Evolutionary conservation across 2,888 invertebrate species (phyloP).

Genomic region (Anthrax anthrax): DNA sequence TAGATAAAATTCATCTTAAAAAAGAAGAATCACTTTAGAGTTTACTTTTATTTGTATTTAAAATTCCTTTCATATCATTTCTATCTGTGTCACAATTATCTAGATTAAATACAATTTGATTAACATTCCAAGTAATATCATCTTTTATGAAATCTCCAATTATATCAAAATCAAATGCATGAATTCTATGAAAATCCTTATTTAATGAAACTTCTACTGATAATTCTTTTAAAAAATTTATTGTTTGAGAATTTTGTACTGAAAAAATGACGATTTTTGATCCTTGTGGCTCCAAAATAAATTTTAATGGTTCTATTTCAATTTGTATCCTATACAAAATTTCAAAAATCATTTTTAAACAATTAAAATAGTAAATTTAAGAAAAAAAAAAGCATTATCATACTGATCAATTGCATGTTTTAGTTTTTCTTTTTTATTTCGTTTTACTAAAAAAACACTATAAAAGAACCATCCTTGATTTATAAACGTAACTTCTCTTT

Average conservation of each 20-base stretch:
- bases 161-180: neutral
- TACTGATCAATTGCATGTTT: too few relatives aligned
- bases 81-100: neutral
- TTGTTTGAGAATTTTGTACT: neutral
- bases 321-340: neutral
- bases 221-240: slow-evolving; percentile 3
- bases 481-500: slow-evolving; percentile 15
- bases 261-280: neutral
- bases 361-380: too few relatives aligned
- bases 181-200: neutral
- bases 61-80: neutral
- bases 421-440: slow-evolving; percentile 8
- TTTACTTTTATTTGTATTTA: neutral
- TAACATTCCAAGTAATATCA: slow-evolving; percentile 3
- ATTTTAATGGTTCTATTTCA: neutral
- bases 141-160: slow-evolving; percentile 1
- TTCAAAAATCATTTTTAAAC: neutral
- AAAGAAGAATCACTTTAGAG: neutral
- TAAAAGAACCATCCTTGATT: slow-evolving; percentile 23
- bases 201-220: neutral
- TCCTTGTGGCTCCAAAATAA: neutral
- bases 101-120: neutral
- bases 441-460: slow-evolving; percentile 18
- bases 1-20: neutral
- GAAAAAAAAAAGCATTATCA: too few relatives aligned